Conservation (phyloP, 2,113 vertebrate species). For the Vombatus ursinus region DNA sequence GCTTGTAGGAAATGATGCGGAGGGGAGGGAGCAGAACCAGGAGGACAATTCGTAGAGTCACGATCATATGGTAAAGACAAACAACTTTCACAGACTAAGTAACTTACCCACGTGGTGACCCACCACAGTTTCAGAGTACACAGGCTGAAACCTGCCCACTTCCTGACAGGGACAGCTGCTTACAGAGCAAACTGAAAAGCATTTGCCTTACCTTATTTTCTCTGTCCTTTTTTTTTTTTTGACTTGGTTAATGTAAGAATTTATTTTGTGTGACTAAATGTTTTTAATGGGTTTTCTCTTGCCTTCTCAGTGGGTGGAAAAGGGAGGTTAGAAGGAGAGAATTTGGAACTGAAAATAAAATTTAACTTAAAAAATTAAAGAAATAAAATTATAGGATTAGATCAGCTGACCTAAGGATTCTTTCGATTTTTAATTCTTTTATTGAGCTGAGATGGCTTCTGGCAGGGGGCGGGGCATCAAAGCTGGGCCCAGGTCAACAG, state of each 20-base stretch:
- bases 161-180: too few species aligned
- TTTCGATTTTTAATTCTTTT: too few species aligned
- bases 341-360: not conserved
- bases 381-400: not conserved
- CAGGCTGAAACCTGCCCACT: too few species aligned
- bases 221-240: too few species aligned
- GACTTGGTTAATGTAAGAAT: not conserved
- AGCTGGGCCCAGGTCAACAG: not conserved
- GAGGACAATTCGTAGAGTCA: not conserved
- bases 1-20: not conserved
- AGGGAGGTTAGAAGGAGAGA: not conserved
- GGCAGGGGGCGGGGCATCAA: not conserved
- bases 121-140: not conserved
- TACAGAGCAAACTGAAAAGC: not conserved
- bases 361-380: not conserved
- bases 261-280: not conserved
- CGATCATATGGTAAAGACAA: not conserved
- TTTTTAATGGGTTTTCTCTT: not conserved
- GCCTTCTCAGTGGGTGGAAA: not conserved
- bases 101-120: not conserved
- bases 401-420: not conserved
- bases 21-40: not conserved
- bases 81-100: not conserved
- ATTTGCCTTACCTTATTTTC: not conserved
- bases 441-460: not conserved